Evolutionary conservation across 2,888 invertebrate species (phyloP), one percentile per base, ranked within the genome.

Genomic region (Balanococcus diminutus): DNA sequence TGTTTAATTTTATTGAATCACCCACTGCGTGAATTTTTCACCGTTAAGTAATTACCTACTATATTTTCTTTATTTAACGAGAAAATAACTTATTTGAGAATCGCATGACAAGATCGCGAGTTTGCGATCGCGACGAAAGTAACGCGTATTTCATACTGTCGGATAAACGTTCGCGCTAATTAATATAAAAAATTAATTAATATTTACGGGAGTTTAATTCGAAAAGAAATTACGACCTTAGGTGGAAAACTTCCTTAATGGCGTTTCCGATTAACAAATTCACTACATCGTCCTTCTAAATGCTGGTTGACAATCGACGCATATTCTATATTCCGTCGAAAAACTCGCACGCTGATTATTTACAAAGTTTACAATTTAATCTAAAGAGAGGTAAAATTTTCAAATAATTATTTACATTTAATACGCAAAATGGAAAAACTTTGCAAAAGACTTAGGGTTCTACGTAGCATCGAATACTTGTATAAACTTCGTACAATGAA

Each of bases 101-200:
- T 22, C 22, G 6, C 22, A 56, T 2, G 0, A 19, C 3, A 6
- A 9, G 1, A 22, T 11, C 22, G 22, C n/a, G 19, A 8, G 11
- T 5, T 9, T 36, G 36, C 19, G 22, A 8, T 56, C 22, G 22
- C 22, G 22, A 56, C 19, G 22, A 56, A 46, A 16, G 46, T n/a
- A n/a, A n/a, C 16, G n/a, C 6, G n/a, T 46, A 46, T 46, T 46
- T 46, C 46, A n/a, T 46, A 46, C n/a, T 6, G 6, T 2, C 46
- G 46, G n/a, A n/a, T 56, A 56, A 56, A 56, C 56, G 56, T 56
- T 56, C 1, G 9, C 3, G 67, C 3, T 67, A 67, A 67, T 67
- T 67, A 67, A 67, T 67, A 22, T 22, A 56, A 56, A 56, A 67
- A 67, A 28, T 67, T 67, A 67, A 67, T 67, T 67, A 67, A 67